Conservation (phyloP, 2,888 invertebrate species). For the Hemicrepidius hirtus region DNA sequence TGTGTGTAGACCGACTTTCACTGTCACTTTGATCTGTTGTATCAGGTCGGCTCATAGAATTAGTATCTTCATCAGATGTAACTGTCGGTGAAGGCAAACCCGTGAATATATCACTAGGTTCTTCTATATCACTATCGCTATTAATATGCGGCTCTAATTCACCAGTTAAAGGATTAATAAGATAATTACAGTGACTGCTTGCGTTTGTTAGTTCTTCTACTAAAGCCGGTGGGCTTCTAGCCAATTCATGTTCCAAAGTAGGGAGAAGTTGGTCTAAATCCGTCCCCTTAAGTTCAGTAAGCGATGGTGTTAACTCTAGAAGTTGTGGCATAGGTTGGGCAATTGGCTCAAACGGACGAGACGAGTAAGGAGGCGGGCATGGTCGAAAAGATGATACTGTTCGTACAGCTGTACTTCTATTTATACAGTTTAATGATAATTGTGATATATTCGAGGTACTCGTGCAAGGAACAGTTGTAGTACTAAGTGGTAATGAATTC, state of each 20-base stretch:
- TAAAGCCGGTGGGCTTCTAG: slow-evolving; percentile 73
- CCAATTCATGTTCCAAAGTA: slow-evolving; percentile 77
- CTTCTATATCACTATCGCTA: slow-evolving; percentile 74
- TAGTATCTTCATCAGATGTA: slow-evolving; percentile 78
- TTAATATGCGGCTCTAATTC: slow-evolving; percentile 87
- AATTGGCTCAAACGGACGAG: slow-evolving; percentile 60
- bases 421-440: slow-evolving; percentile 13
- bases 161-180: slow-evolving; percentile 93
- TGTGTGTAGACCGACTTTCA: slow-evolving; percentile 66
- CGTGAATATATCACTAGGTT: slow-evolving; percentile 69
- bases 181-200: slow-evolving; percentile 83
- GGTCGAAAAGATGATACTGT: slow-evolving; percentile 72
- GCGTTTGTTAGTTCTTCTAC: slow-evolving; percentile 76
- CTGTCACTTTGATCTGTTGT: slow-evolving; percentile 69
- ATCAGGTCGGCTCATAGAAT: slow-evolving; percentile 73
- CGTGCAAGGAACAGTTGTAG: slow-evolving; percentile 16
- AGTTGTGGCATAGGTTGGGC: slow-evolving; percentile 62
- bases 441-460: slow-evolving; percentile 26
- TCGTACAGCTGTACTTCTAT: slow-evolving; percentile 54
- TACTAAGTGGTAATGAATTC: slow-evolving; percentile 29
- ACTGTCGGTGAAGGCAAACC: slow-evolving; percentile 66
- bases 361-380: slow-evolving; percentile 53
- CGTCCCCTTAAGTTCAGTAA: slow-evolving; percentile 69
- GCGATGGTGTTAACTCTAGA: slow-evolving; percentile 68
- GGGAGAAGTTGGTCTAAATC: slow-evolving; percentile 82